Evolutionary conservation across 1,140 invertebrate genomes (phyloP), one percentile per base, ranked within the genome.

Genomic region (Meloidogyne hapla): DNA sequence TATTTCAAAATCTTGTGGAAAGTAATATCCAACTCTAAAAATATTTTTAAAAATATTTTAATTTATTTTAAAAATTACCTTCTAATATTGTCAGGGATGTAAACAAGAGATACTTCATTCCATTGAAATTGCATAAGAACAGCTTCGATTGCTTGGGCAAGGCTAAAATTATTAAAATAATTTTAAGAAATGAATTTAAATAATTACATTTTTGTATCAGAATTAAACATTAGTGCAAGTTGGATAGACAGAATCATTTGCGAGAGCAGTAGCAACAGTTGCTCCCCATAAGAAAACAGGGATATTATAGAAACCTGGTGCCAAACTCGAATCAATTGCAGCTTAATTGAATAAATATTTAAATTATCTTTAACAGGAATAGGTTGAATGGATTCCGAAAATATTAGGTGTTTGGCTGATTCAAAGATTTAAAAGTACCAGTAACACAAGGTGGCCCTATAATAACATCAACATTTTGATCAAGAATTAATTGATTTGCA

Each of bases 241-340:
- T 42, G 80, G 77, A 63, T 83, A 81, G 1, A 69, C 25, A 8
- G n/a, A 38, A 21, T 21, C 21, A 63, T 76, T n/a, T n/a, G n/a
- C 70, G 18, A 81, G 42, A 63, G 66, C 63, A 1, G 81, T 33
- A 25, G 80, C 26, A 21, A 74, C 69, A 0, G 80, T 63, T 12
- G 77, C 69, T 15, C 80, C 80, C 80, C 80, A 81, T 21, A 83
- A 23, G 68, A 78, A 74, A 28, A 81, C 42, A 23, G 80, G 80
- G 6, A 72, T 21, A 75, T 80, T 81, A 42, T 81, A 79, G n/a
- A 72, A 81, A 33, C 9, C 76, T 66, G 26, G n/a, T n/a, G n/a
- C n/a, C n/a, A n/a, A n/a, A n/a, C n/a, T n/a, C n/a, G n/a, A n/a
- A n/a, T n/a, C 66, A 13, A 75, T 48, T 12, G 76, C 76, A 13